Conservation (phyloP, 2,797 vertebrate species). For the Myotis planiceps region DNA sequence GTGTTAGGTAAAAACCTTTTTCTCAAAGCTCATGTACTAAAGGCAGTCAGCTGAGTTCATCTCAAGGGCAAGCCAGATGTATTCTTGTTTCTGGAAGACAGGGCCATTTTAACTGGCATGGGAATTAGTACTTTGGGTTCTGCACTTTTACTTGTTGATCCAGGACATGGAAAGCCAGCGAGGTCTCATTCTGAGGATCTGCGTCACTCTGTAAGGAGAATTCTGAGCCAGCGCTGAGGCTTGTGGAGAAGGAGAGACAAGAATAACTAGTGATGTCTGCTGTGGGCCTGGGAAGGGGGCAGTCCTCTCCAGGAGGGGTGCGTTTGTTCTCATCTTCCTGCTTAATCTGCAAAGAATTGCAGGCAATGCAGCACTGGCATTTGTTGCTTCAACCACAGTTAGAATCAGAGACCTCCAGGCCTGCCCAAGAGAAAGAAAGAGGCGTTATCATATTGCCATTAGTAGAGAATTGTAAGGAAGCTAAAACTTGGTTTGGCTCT, state of each 20-base stretch:
- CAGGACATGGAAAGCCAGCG: not conserved
- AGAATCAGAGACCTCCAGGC: not conserved
- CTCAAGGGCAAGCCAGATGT: no score
- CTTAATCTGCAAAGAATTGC: not conserved
- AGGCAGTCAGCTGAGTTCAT: no score
- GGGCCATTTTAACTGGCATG: no score
- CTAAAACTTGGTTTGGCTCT: not conserved
- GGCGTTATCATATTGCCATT: not conserved
- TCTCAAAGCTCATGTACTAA: no score
- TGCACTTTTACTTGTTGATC: not conserved
- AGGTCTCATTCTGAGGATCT: not conserved
- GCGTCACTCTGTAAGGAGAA: not conserved
- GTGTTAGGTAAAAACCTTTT: no score
- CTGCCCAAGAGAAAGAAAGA: not conserved
- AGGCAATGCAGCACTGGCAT: not conserved
- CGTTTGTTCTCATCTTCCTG: not conserved
- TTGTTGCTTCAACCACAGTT: not conserved
- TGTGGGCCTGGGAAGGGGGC: not conserved
- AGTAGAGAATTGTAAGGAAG: not conserved
- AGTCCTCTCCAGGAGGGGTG: no score
- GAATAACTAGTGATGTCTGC: not conserved
- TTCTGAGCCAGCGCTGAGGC: not conserved
- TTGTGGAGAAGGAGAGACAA: not conserved
- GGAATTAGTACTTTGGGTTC: no score
- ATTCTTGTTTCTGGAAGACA: not conserved